Conservation (phyloP, 2,888 invertebrate species). For the Brachycybe producta region DNA sequence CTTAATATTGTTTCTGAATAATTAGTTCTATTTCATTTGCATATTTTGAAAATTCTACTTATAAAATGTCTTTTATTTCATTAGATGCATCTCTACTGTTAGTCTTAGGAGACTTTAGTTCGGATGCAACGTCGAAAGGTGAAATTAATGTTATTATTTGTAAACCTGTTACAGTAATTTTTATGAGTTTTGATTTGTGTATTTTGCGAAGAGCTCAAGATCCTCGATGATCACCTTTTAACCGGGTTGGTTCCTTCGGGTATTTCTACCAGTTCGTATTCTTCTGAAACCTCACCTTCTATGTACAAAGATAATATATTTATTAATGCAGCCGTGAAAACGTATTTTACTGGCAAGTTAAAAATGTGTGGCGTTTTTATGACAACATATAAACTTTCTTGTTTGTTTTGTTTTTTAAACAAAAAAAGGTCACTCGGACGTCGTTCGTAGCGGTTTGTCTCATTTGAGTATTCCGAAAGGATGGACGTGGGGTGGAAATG, state of each 20-base stretch:
- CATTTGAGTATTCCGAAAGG: conserved; percentile 69
- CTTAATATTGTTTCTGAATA: background rate
- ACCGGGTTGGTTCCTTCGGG: too few relatives aligned
- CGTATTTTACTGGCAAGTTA: background rate
- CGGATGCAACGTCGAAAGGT: conserved; percentile 1
- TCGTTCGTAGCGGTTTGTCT: conserved; percentile 55
- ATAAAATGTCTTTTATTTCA: background rate
- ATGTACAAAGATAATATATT: too few relatives aligned
- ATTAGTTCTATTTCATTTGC: background rate
- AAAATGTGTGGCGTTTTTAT: background rate
- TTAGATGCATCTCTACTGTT: background rate
- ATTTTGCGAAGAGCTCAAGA: too few relatives aligned
- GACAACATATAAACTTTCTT: background rate
- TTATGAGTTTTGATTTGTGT: background rate
- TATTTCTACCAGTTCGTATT: too few relatives aligned
- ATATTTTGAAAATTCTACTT: too few relatives aligned
- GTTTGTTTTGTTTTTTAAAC: background rate
- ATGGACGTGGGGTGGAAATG: conserved; percentile 70
- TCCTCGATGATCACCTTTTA: too few relatives aligned
- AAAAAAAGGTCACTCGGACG: conserved; percentile 35
- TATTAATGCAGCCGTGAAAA: too few relatives aligned
- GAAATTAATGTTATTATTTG: too few relatives aligned
- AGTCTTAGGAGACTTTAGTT: conserved; percentile 7
- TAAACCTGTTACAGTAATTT: too few relatives aligned
- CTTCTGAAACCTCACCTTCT: too few relatives aligned